phyloP scores from a whole-genome alignment of 92 coral and sea anemone genomes.

The Bergia puertoricense region DNA sequence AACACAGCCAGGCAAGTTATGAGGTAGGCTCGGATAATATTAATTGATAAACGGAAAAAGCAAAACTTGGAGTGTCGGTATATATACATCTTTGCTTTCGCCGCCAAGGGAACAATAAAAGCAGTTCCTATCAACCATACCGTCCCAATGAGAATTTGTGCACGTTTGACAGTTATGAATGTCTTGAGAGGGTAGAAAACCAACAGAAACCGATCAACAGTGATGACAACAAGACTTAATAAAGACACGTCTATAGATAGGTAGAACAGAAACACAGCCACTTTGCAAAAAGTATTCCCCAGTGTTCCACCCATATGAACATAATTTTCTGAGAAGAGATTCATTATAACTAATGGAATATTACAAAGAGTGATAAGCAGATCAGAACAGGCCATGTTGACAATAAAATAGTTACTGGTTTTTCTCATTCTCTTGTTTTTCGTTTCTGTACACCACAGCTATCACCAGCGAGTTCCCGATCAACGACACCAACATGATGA shows the following conservation, averaged over 20 bases:
- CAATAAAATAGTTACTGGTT: slow-evolving; percentile 58
- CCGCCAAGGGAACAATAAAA: slow-evolving; percentile 43
- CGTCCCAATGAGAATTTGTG: too few species aligned
- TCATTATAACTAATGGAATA: slow-evolving; percentile 37
- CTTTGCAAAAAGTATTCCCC: slow-evolving; percentile 13
- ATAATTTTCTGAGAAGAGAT: not conserved
- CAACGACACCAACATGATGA: slow-evolving; percentile 44
- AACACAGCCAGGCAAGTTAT: slow-evolving; percentile 27
- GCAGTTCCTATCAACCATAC: slow-evolving; percentile 42
- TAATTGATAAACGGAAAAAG: not conserved
- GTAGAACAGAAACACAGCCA: slow-evolving; percentile 25
- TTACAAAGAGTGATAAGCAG: slow-evolving; percentile 43
- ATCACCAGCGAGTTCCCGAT: slow-evolving; percentile 47
- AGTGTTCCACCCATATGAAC: slow-evolving; percentile 54
- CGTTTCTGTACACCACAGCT: too few species aligned
- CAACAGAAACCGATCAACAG: slow-evolving; percentile 5
- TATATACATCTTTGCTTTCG: not conserved
- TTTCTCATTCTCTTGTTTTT: slow-evolving; percentile 29
- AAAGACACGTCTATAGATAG: slow-evolving; percentile 35
- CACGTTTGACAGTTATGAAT: slow-evolving; percentile 12
- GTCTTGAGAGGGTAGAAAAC: slow-evolving; percentile 62
- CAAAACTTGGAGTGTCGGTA: slow-evolving; percentile 13
- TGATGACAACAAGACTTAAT: slow-evolving; percentile 50
- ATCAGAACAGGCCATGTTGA: slow-evolving; percentile 63
- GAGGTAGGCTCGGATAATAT: slow-evolving; percentile 2